Evolutionary conservation across 2,797 vertebrate species (phyloP), one percentile per base, ranked within the genome.

Genomic region (Mustela erminea): DNA sequence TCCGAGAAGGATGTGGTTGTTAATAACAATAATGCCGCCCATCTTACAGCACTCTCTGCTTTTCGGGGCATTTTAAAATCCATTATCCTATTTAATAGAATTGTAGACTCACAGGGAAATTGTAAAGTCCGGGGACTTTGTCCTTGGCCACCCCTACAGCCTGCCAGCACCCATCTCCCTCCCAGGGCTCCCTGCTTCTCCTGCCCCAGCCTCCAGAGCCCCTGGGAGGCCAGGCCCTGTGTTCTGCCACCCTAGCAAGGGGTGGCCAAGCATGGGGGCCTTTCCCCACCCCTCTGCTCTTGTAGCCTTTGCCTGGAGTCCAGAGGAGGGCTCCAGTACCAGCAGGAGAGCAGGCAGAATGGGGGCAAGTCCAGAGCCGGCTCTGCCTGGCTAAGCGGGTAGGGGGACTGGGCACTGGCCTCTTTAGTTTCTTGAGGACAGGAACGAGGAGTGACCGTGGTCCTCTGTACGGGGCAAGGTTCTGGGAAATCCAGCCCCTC

Each of bases 81-180:
- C 96, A 98, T 98, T 98, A 97, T 97, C 98, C 97, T 97, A 97
- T 94, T 98, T 97, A 97, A 97, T 96, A 96, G 93, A 97, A 98
- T 96, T 96, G 87, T 96, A 95, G 96, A 96, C 97, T 97, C 95
- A 56, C 84, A 84, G 97, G 74, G 93, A 96, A 97, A 98, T 94
- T 60, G 97, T 90, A 78, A 96, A 96, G 97, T 90, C 20, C 0
- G 25, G 86, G 43, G 62, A 90, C 77, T 98, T 82, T 90, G 96
- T 96, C 96, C 97, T 97, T 83, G 95, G 96, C 96, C 97, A 97
- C 93, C 90, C 93, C 86, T 60, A n/a, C 3, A 17, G 90, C 83
- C 94, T 52, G 75, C 90, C 58, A 20, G 41, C 2, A 1, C 78
- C 84, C 17, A 8, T 66, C 29, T 62, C 58, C 43, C 64, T 87